Evolutionary conservation across 2,888 invertebrate genomes (phyloP), one percentile per base, ranked within the genome.

Genomic region (Synanthedon myopaeformis): DNA sequence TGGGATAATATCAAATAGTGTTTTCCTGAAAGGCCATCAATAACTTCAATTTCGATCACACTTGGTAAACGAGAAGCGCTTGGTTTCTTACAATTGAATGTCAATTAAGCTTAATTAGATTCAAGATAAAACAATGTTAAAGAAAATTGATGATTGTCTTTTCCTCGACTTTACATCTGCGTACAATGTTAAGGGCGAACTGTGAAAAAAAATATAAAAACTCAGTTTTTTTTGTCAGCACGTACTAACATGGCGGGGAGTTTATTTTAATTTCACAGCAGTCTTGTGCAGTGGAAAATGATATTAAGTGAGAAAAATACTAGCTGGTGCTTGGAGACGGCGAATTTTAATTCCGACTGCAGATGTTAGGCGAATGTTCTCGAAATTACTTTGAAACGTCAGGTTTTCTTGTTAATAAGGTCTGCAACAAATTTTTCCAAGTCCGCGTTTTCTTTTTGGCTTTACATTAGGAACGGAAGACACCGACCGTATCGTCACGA

Each of bases 241-340:
- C 64, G 63, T 64, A 62, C 60, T 54, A 61, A 59, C 60, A 56
- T 53, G 58, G 54, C 53, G 57, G 51, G 4, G 59, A 59, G 62
- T 64, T 67, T 64, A 64, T 66, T 69, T 69, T 63, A 67, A 68
- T 67, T 61, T 59, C 58, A 57, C 60, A 57, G 58, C 58, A 60
- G 58, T 58, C 59, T 61, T 58, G 55, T 59, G 64, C 61, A 62
- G 59, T 59, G 60, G 63, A 69, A 69, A 67, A 69, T 66, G 56
- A 57, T 67, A 73, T 71, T 69, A 73, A 69, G 65, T 67, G 63
- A 62, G 65, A 67, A 67, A 65, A 57, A 62, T 60, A 59, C 56
- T 54, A 56, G 41, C 12, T 48, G 53, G 41, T 35, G 45, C 35
- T 42, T 49, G 45, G 49, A 53, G 52, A 53, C 41, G 51, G 45